A percentile compares a stretch with the other conserved stretches of the same genome.
Conservation (phyloP, 2,113 vertebrate species). For the Perca flavescens region DNA sequence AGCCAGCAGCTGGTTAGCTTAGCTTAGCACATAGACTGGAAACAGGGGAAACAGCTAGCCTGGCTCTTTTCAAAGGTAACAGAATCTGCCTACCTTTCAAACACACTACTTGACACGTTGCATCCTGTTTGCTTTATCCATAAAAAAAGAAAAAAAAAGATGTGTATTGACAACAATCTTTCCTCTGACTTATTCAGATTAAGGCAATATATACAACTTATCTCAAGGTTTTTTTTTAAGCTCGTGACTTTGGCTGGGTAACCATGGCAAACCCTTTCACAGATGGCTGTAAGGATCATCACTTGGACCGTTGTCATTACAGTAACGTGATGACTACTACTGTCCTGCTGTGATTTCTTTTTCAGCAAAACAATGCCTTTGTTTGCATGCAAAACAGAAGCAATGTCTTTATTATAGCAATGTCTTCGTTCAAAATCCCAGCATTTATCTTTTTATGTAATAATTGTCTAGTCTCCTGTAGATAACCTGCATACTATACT, state of each 20-base stretch:
- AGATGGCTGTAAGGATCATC: conserved; percentile 47
- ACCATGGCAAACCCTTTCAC: conserved; percentile 53
- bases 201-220: neutral
- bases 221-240: too few species aligned
- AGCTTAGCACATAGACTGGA: too few species aligned
- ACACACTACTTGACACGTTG: neutral
- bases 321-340: conserved; percentile 8
- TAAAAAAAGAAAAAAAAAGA: neutral
- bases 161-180: neutral
- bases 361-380: neutral
- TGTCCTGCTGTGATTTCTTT: conserved; percentile 16
- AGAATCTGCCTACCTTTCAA: neutral
- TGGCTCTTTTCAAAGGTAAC: neutral
- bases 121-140: neutral
- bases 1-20: neutral
- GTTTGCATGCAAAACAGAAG: conserved; percentile 7
- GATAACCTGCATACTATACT: neutral
- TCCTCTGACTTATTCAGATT: neutral
- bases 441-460: neutral
- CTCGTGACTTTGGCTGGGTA: conserved; percentile 4
- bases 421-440: neutral
- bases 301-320: conserved; percentile 24
- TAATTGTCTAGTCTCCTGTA: neutral
- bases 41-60: too few species aligned
- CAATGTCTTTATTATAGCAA: neutral